Conservation (phyloP, 1,140 invertebrate genomes). For the Bicyclus anynana region DNA sequence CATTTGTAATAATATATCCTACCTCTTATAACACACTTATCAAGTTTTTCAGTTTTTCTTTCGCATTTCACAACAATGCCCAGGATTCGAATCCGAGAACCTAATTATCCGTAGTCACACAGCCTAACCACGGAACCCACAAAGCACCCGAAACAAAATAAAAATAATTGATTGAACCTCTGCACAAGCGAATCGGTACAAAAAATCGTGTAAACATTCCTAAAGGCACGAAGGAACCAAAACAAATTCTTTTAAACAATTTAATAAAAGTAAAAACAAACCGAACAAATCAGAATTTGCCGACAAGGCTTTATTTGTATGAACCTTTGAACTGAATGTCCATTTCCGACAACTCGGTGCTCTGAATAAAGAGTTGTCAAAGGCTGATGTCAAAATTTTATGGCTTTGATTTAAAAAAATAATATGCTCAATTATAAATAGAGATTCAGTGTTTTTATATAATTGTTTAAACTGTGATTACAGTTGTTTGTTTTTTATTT, state of each 20-base stretch:
- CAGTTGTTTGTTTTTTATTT: too few species aligned
- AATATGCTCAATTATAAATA: slow-evolving; percentile 21
- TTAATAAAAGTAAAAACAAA: slow-evolving; percentile 39
- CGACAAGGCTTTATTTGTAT: slow-evolving; percentile 53
- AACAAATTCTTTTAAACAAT: slow-evolving; percentile 39
- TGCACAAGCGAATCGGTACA: slow-evolving; percentile 15
- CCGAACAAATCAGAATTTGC: slow-evolving; percentile 50
- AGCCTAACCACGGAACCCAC: too few species aligned
- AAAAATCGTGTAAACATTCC: slow-evolving; percentile 22
- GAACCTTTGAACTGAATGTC: slow-evolving; percentile 58
- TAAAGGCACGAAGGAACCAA: slow-evolving; percentile 33
- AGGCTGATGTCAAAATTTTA: slow-evolving; percentile 54
- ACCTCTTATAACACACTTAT: too few species aligned
- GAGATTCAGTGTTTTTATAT: background rate
- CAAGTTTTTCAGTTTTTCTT: too few species aligned
- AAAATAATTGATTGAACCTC: background rate
- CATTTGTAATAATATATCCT: too few species aligned
- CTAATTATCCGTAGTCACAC: too few species aligned
- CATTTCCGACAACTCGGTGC: slow-evolving; percentile 65
- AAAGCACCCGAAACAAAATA: too few species aligned
- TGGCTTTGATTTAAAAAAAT: slow-evolving; percentile 34
- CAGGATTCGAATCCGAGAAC: too few species aligned
- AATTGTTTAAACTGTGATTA: background rate
- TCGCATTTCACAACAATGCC: too few species aligned
- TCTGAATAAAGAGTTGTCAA: slow-evolving; percentile 60